A percentile compares a stretch with the other conserved stretches of the same genome.
Evolutionary conservation across 1,140 invertebrate species (phyloP).

Genomic region (Drosophila pallidifrons): DNA sequence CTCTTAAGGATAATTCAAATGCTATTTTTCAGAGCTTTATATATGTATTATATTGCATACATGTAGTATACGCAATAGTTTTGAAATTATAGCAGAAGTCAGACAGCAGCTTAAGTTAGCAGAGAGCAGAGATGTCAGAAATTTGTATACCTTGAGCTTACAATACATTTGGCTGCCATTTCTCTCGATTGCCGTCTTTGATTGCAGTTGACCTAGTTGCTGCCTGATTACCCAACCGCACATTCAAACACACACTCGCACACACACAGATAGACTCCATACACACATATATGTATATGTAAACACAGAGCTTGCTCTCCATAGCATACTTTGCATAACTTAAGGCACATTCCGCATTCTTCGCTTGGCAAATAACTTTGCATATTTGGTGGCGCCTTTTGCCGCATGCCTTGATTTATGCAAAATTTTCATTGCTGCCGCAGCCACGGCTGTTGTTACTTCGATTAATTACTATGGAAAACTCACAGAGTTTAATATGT

Average conservation of each 20-base stretch:
- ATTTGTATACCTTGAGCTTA: slow-evolving; percentile 42
- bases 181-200: slow-evolving; percentile 69
- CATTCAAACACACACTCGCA: slow-evolving; percentile 13
- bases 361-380: slow-evolving; percentile 71
- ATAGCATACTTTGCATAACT: slow-evolving; percentile 72
- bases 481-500: slow-evolving; percentile 21
- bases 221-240: slow-evolving; percentile 70
- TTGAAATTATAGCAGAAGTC: slow-evolving; percentile 35
- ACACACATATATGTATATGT: neutral
- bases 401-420: slow-evolving; percentile 70
- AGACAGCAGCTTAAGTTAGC: neutral
- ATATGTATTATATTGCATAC: too few species aligned
- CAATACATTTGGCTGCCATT: slow-evolving; percentile 73
- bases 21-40: too few species aligned
- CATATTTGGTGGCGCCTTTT: slow-evolving; percentile 64
- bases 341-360: slow-evolving; percentile 66
- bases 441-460: slow-evolving; percentile 11
- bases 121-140: slow-evolving; percentile 18
- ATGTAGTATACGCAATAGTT: neutral
- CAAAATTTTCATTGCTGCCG: slow-evolving; percentile 43
- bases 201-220: slow-evolving; percentile 76
- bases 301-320: slow-evolving; percentile 24
- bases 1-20: too few species aligned
- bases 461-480: slow-evolving; percentile 47
- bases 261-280: neutral